phyloP scores from a whole-genome alignment of 1,140 invertebrate species.

The Belonocnema kinseyi region DNA sequence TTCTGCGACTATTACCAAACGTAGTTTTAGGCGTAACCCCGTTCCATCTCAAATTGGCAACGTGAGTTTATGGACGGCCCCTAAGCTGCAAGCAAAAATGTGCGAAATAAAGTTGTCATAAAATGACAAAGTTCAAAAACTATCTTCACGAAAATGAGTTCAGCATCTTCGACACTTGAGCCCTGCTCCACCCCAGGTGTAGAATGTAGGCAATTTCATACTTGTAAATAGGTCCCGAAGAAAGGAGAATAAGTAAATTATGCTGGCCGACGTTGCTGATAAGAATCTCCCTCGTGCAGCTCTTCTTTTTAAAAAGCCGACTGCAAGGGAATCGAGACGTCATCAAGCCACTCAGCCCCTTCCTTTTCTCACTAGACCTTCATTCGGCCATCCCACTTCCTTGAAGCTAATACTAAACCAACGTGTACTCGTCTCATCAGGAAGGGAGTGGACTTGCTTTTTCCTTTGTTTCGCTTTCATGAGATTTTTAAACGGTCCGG shows the following conservation, averaged over 20 bases:
- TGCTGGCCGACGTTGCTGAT: conserved; percentile 68
- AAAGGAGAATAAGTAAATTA: conserved; percentile 73
- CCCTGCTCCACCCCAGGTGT: neutral
- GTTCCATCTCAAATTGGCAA: too few relatives aligned
- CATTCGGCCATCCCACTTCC: conserved; percentile 48
- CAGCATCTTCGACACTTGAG: neutral
- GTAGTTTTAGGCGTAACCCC: too few relatives aligned
- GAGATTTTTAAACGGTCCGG: conserved; percentile 71
- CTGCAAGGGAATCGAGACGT: conserved; percentile 67
- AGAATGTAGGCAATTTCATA: conserved; percentile 64
- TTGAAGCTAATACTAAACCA: conserved; percentile 64
- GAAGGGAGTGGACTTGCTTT: conserved; percentile 45
- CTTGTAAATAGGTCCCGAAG: conserved; percentile 69
- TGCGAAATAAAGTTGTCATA: neutral
- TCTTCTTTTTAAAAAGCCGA: conserved; percentile 53
- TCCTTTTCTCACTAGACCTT: conserved; percentile 39
- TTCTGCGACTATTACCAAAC: too few relatives aligned
- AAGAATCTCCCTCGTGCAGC: conserved; percentile 65
- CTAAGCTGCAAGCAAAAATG: neutral
- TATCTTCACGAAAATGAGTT: too few relatives aligned
- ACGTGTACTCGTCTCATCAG: conserved; percentile 49
- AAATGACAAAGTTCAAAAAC: neutral
- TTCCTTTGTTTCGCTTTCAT: conserved; percentile 71
- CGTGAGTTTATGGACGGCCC: too few relatives aligned
- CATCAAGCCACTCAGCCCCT: conserved; percentile 56